Evolutionary conservation across 23 tunicate genomes (phyloP), one percentile per base, ranked within the genome.

Genomic region (Aplidium turbinatum): DNA sequence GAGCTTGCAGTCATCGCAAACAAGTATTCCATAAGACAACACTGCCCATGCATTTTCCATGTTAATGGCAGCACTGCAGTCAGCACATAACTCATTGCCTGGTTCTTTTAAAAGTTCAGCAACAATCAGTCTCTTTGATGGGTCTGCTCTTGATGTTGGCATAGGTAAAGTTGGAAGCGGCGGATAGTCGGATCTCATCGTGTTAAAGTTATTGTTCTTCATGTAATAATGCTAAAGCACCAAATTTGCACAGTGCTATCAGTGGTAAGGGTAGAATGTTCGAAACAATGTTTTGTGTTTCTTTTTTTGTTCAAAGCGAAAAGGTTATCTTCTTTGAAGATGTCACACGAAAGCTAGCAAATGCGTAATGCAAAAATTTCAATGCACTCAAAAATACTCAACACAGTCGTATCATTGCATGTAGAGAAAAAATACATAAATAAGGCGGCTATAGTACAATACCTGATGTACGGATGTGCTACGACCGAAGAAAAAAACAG

Each of bases 1-100:
- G 60, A 93, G 72, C 50, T 93, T 93, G 83, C 98, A 93, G 47
- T 93, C 98, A 46, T 93, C 93, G 63, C 98, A 93, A 6, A 93
- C 98, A 45, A 93, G 60, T 50, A 93, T 81, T 36, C 98, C 98
- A 63, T 85, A 93, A 9, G 80, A 56, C 56, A 93, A 40, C 30
- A 93, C 89, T 1, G 93, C 98, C 93, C 93, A 86, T 7, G 98
- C 85, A 48, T 68, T 86, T 30, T 86, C 93, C 29, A 85, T 62
- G 58, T 55, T 45, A 35, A 93, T 57, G 25, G 79, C 9, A 35
- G 84, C 92, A 23, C 92, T 84, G 52, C 98, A 93, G 55, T 93
- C 98, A 35, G 98, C 98, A 70, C 98, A 93, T 6, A 35, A 35
- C 13, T 70, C 83, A 58, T 93, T 93, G 33, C 89, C 87, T 27